These are phyloP conservation scores for Montipora sp. DNA, from an alignment of 64 coral and sea anemone genomes.

Conservation along the genomic window DNA sequence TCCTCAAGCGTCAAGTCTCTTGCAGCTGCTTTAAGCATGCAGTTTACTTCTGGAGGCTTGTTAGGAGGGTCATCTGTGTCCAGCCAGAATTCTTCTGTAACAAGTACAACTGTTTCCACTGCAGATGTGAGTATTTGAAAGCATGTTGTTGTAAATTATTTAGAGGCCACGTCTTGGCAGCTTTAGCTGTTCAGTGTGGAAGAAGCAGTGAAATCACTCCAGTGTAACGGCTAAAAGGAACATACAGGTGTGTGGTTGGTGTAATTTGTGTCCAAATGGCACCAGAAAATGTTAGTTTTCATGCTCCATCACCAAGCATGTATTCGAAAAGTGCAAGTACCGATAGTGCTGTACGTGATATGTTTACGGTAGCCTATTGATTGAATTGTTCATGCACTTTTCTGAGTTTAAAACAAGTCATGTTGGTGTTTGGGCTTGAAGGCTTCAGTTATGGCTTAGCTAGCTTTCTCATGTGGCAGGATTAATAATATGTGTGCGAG, in stretches of 20 bases:
- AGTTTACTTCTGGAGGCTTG: slow-evolving; percentile 35
- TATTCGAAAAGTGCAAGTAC: too few relatives aligned
- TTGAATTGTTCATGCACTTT: slow-evolving; percentile 2
- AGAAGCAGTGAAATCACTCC: too few relatives aligned
- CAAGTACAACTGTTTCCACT: background rate
- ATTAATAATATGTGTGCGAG: too few relatives aligned
- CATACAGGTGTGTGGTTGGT: too few relatives aligned
- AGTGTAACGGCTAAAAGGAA: too few relatives aligned
- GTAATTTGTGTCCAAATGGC: too few relatives aligned
- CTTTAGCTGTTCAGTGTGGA: too few relatives aligned
- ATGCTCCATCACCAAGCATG: too few relatives aligned
- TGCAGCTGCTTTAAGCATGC: slow-evolving; percentile 52
- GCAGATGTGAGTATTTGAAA: slow-evolving; percentile 31
- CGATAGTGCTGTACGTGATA: too few relatives aligned
- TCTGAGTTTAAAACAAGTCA: background rate
- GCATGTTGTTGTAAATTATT: background rate
- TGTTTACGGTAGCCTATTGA: background rate
- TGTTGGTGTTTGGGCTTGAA: slow-evolving; percentile 25
- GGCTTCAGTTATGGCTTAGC: background rate
- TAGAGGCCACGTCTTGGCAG: background rate
- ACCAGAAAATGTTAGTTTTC: too few relatives aligned
- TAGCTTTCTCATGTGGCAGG: too few relatives aligned
- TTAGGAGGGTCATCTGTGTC: background rate
- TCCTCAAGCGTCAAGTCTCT: slow-evolving; percentile 64
- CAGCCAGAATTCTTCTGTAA: background rate